A percentile compares a stretch with the other conserved stretches of the same genome.
These are phyloP conservation scores for Lethenteron camtschaticum DNA, from an alignment of 2,113 vertebrate genomes.

Conservation along the genomic window DNA sequence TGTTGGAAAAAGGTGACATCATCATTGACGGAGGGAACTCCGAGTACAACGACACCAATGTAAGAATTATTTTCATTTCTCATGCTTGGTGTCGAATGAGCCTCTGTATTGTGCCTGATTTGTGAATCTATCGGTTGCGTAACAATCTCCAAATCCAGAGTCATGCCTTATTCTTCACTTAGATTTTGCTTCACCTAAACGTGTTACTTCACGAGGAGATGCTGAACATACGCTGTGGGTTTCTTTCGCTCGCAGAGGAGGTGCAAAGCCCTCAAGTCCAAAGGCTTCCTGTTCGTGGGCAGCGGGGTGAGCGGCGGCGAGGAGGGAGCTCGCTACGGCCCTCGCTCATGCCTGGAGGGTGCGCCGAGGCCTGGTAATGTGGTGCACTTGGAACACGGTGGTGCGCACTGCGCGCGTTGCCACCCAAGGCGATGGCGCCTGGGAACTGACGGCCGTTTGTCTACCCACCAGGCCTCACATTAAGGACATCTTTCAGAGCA, in stretches of 20 bases:
- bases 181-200: too few species aligned
- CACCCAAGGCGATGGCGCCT: not conserved
- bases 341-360: slow-evolving; percentile 85
- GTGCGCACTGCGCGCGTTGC: too few species aligned
- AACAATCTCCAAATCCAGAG: too few species aligned
- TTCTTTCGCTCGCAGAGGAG: slow-evolving; percentile 32
- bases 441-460: not conserved
- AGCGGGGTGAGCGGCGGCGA: slow-evolving; percentile 91
- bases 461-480: slow-evolving; percentile 52
- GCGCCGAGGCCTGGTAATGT: slow-evolving; percentile 63
- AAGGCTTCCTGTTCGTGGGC: slow-evolving; percentile 70
- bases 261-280: slow-evolving; percentile 49
- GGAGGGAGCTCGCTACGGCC: slow-evolving; percentile 72
- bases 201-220: too few species aligned
- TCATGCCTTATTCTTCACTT: too few species aligned
- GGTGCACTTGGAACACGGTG: slow-evolving; percentile 7
- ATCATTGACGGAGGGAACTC: slow-evolving; percentile 94
- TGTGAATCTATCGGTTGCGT: too few species aligned
- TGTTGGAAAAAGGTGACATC: slow-evolving; percentile 61
- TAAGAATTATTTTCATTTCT: slow-evolving; percentile 19
- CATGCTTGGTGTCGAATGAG: too few species aligned
- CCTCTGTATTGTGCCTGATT: too few species aligned
- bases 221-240: too few species aligned
- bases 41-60: slow-evolving; percentile 74
- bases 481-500: slow-evolving; percentile 81